Conservation (phyloP, 2,113 vertebrate genomes). For the Clarias gariepinus region DNA sequence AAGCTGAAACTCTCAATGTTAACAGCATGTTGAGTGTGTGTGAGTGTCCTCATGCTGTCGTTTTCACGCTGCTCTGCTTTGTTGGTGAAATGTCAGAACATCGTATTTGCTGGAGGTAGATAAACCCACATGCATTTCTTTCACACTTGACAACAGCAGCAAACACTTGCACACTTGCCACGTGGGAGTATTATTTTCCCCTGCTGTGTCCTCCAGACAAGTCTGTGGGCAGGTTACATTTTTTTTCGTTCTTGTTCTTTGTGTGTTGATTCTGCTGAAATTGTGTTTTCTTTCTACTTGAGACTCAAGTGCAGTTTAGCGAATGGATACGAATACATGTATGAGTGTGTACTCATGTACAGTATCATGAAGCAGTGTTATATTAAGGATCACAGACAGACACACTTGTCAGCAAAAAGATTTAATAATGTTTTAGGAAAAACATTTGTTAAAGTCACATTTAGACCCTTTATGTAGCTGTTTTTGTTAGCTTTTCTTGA, state of each 20-base stretch:
- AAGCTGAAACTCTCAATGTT: neutral
- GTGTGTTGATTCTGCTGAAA: constrained; percentile 9
- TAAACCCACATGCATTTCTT: constrained; percentile 18
- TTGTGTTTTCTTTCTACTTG: neutral
- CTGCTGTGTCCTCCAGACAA: constrained; percentile 24
- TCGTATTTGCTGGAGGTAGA: constrained; percentile 10
- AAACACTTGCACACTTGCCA: constrained; percentile 4
- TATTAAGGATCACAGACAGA: neutral
- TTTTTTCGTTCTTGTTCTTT: constrained; percentile 20
- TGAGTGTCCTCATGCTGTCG: constrained; percentile 3
- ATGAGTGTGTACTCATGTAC: neutral
- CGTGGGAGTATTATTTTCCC: constrained; percentile 39
- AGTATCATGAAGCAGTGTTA: neutral
- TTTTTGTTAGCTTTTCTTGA: constrained; percentile 8
- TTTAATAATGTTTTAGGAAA: neutral
- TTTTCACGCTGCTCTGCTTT: constrained; percentile 1
- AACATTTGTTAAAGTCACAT: neutral
- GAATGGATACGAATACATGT: neutral
- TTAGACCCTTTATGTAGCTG: neutral
- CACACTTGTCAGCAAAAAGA: too few species aligned
- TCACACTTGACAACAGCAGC: constrained; percentile 20
- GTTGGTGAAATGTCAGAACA: constrained; percentile 16
- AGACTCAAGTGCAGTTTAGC: neutral
- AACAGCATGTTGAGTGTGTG: neutral
- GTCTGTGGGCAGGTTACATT: constrained; percentile 30